Percentiles rank a stretch among this genome's conserved stretches.
These are phyloP conservation scores for Alosa sapidissima DNA, from an alignment of 2,797 vertebrate genomes.

Conservation along the genomic window DNA sequence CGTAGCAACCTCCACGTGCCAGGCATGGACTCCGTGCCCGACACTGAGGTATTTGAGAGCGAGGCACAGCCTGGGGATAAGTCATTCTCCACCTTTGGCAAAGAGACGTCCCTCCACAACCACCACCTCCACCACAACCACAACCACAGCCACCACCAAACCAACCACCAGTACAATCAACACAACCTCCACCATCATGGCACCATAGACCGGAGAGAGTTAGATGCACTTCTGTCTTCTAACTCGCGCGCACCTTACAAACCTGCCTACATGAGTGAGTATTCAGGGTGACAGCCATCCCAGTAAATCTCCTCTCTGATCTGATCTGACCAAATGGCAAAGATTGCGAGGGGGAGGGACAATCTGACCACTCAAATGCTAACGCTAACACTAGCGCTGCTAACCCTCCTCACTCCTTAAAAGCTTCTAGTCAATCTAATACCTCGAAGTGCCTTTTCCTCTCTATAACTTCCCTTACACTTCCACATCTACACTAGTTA, in stretches of 20 bases:
- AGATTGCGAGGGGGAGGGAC: slow-evolving; percentile 12
- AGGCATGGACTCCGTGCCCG: slow-evolving; percentile 88
- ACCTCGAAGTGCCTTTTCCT: slow-evolving; percentile 24
- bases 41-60: slow-evolving; percentile 87
- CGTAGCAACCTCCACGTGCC: slow-evolving; percentile 89
- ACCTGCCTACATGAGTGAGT: slow-evolving; percentile 95
- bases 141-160: slow-evolving; percentile 40
- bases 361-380: slow-evolving; percentile 46
- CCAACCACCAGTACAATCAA: slow-evolving; percentile 37
- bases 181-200: slow-evolving; percentile 71
- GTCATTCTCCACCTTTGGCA: slow-evolving; percentile 91
- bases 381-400: slow-evolving; percentile 36
- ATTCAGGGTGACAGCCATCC: slow-evolving; percentile 54
- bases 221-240: slow-evolving; percentile 91
- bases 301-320: slow-evolving; percentile 37
- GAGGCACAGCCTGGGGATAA: slow-evolving; percentile 83
- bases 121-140: slow-evolving; percentile 36
- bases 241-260: slow-evolving; percentile 91
- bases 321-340: slow-evolving; percentile 47
- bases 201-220: slow-evolving; percentile 89
- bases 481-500: neutral
- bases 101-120: slow-evolving; percentile 78
- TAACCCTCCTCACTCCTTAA: slow-evolving; percentile 9
- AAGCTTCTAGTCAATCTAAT: neutral
- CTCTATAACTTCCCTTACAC: slow-evolving; percentile 24